Evolutionary conservation across 92 coral and sea anemone species (phyloP), one percentile per base, ranked within the genome.

Genomic region (Phenganax marumi): DNA sequence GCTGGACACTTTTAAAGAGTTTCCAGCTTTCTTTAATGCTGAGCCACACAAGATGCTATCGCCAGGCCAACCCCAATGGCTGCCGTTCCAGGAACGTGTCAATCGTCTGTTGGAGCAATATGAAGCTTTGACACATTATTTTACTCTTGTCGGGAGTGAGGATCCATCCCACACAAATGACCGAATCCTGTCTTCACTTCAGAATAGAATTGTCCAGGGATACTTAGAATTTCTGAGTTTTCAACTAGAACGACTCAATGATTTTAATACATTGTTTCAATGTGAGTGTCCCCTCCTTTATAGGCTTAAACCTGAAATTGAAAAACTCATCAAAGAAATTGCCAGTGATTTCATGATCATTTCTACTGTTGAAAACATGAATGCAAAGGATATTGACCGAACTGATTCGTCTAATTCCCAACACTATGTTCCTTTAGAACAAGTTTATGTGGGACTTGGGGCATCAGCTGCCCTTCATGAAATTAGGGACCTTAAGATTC

Each of bases 51-150:
- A 87, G 77, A 77, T 83, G 70, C 63, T 87, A 58, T 81, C 83
- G 53, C 90, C 78, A 71, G 79, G 83, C 72, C 77, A 86, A 55
- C 82, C 87, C 78, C 80, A 84, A 43, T 87, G 87, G 90, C 80
- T 87, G 61, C 82, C 90, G 46, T 85, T 87, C 18, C 83, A 82
- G 73, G 84, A 72, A 87, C 82, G 90, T 80, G 50, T 83, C 21
- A 81, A 76, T 80, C 90, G 72, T 66, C 7, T 24, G 19, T 10
- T 66, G 19, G 72, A 66, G 72, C 72, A 87, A 79, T 82, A 75
- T 87, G 86, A 87, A 81, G 90, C 90, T 66, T 69, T 82, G 58
- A 87, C 76, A 54, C 84, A 78, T 71, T 82, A 58, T 24, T 87
- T 87, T 73, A 76, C 43, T 33, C 50, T 66, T 64, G 25, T 51